Base-by-base conservation (phyloP, 2,888 invertebrate genomes). In the Leptothorax acervorum region DNA sequence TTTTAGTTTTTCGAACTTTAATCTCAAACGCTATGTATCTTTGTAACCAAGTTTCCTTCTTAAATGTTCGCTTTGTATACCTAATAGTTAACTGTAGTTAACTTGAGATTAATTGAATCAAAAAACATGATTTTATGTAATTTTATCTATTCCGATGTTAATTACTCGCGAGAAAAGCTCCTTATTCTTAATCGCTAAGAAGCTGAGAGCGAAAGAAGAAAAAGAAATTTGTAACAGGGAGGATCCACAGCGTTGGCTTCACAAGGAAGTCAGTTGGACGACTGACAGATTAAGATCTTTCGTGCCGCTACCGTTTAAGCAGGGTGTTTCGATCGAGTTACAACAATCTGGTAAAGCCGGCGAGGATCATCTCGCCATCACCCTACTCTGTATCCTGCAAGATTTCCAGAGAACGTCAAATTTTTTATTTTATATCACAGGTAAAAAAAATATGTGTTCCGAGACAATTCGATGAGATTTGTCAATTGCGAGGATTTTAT, bases 271-370 rank as follows among this genome's bases (percentile, higher is more conserved):
- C 28, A 95, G 95, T 85, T 95, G 95, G 88, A 95, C 95, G 0
- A 94, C 95, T 84, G 95, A 96, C 90, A 95, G 95, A 60, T 87
- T 96, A 18, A 94, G 95, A 86, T 93, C 92, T 3, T 93, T 96
- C 73, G 95, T 95, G 39, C 92, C 96, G n/a, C 87, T 96, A 82
- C 96, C 96, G n/a, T 96, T 95, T 94, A 95, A 96, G 88, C 95
- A 96, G 87, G 96, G 96, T 0, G 87, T 96, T 53, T 92, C 95
- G 0, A 94, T 96, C n/a, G 93, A 94, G 28, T 88, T 96, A 3
- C 94, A 95, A 66, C 94, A 95, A 73, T 95, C 95, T 88, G 95
- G 93, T 35, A 93, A 91, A 88, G 91, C 94, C 51, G 90, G 93
- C 15, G 93, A 93, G n/a, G 92, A 91, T 31, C 88, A 95, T 15